Base-by-base conservation (phyloP, 2,113 vertebrate genomes). In the Stigmatopora argus region DNA sequence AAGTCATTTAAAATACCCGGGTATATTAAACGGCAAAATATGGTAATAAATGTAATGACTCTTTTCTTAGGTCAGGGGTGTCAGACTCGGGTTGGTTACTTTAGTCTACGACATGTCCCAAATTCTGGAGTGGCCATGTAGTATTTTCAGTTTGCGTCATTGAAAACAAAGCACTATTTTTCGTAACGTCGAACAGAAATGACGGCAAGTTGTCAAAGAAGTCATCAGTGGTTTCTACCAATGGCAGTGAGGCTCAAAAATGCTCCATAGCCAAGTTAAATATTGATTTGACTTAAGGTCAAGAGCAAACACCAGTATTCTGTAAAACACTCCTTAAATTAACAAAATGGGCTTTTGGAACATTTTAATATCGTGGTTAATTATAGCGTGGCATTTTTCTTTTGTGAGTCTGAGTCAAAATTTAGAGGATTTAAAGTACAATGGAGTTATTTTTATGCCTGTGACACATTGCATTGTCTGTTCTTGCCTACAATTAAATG, bases 221-320 rank as follows among this genome's bases (percentile, higher is more conserved):
- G 67, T 56, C 64, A 70, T 8, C 34, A 13, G 13, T 17, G 53
- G 56, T 49, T 31, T 64, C 63, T 65, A 1, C 23, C 65, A 13
- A 61, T 49, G 59, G 58, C 17, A 19, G 11, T 3, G 0, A 59
- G 62, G 15, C 48, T 51, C 66, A 52, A 15, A 5, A 17, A 34
- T 5, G 34, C 52, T 61, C n/a, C 64, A 5, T 8, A 1, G 62
- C 67, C 71, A 72, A 74, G 59, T 56, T 68, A 77, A 85, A 80
- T 64, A 68, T 26, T 56, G 69, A 49, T 61, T 66, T 21, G 31
- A 72, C 19, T 78, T 65, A n/a, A 58, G 70, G 53, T 34, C 65
- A 17, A 65, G 69, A 65, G 62, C 49, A 34, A 67, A 69, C 11
- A 11, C 3, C 4, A 62, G 21, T 13, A 69, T 72, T 82, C 74